Conservation (phyloP, 2,113 vertebrate species). For the Syrmaticus mikado region DNA sequence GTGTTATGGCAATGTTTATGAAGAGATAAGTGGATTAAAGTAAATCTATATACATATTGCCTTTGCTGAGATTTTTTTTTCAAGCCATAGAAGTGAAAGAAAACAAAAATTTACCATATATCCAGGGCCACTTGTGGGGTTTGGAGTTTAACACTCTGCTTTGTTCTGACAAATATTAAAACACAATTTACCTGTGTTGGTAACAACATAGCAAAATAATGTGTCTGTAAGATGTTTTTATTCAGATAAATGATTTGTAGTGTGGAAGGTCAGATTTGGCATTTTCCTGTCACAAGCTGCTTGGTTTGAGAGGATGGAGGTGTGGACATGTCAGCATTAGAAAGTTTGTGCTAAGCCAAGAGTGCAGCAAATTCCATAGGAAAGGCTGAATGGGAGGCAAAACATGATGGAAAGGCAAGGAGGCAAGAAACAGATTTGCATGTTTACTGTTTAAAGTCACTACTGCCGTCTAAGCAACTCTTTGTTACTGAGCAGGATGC, state of each 20-base stretch:
- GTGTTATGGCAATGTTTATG: background rate
- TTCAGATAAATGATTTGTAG: background rate
- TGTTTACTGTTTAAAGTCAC: background rate
- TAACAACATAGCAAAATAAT: background rate
- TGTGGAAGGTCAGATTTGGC: background rate
- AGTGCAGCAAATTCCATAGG: background rate
- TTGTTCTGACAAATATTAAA: background rate
- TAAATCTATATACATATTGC: background rate
- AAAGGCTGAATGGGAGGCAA: background rate
- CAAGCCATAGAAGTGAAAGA: background rate
- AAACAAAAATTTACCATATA: background rate
- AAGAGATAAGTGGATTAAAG: background rate
- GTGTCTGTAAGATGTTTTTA: background rate
- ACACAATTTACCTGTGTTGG: background rate
- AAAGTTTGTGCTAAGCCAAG: background rate
- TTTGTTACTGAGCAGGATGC: background rate
- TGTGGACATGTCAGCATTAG: accelerated
- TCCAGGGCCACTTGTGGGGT: background rate
- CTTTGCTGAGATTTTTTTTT: background rate
- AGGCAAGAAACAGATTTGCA: background rate
- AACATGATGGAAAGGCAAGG: background rate
- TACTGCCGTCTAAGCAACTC: background rate
- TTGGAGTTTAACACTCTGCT: background rate
- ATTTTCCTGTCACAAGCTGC: background rate
- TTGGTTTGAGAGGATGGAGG: background rate